phyloP scores from a whole-genome alignment of 1,140 invertebrate genomes.

The Drosophila burlai region DNA sequence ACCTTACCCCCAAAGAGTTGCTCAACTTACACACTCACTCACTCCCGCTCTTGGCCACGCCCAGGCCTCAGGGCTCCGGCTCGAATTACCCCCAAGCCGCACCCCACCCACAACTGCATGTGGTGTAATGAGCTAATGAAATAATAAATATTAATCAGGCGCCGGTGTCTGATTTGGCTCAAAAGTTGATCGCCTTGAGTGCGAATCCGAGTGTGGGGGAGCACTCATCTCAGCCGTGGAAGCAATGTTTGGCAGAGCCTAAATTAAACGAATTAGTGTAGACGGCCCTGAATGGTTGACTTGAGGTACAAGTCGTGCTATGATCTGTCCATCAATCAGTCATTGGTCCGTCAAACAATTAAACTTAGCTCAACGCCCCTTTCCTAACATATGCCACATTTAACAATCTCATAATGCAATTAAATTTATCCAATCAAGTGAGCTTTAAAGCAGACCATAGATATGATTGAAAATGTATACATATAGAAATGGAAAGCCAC shows the following conservation, averaged over 20 bases:
- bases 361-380: background rate
- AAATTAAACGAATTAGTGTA: conserved; percentile 60
- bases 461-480: background rate
- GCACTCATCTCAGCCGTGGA: conserved; percentile 35
- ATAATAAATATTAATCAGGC: conserved; percentile 68
- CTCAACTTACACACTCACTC: conserved; percentile 42
- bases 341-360: conserved; percentile 16
- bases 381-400: conserved; percentile 2
- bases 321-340: conserved; percentile 13
- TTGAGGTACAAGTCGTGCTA: background rate
- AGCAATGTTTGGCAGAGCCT: conserved; percentile 35
- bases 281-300: conserved; percentile 25
- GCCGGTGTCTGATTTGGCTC: conserved; percentile 40
- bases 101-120: conserved; percentile 43
- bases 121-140: conserved; percentile 61
- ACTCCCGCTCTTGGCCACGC: conserved; percentile 19
- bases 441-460: background rate
- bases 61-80: conserved; percentile 42
- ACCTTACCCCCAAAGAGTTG: conserved; percentile 33
- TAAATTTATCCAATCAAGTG: conserved; percentile 1
- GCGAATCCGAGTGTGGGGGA: conserved; percentile 4
- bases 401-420: conserved; percentile 11
- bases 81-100: conserved; percentile 33
- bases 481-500: background rate
- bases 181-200: conserved; percentile 36